Evolutionary conservation across 1,140 invertebrate genomes (phyloP).

Genomic region (Aplysia californica): DNA sequence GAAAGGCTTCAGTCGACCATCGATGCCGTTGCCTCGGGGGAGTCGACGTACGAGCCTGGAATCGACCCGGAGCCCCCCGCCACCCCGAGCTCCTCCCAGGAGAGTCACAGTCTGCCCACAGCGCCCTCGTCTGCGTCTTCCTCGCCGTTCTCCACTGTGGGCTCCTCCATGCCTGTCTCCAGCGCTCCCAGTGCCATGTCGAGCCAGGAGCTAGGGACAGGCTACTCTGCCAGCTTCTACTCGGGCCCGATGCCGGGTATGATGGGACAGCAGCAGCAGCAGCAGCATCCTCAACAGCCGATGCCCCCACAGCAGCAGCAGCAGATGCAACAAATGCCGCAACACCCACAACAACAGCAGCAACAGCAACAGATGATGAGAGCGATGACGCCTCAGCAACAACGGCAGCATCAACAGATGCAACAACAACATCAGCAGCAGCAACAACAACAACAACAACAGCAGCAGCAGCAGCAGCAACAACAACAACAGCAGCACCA

Average conservation of each 20-base stretch:
- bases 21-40: constrained; percentile 25
- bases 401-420: neutral
- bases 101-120: constrained; percentile 4
- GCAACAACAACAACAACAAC: neutral
- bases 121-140: neutral
- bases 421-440: neutral
- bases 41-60: constrained; percentile 12
- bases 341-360: constrained; percentile 7
- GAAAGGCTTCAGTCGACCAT: constrained; percentile 26
- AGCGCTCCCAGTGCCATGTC: too few relatives aligned
- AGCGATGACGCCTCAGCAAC: neutral
- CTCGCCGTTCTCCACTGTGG: too few relatives aligned
- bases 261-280: neutral
- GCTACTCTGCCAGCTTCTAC: too few relatives aligned
- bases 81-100: neutral
- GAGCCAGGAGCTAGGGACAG: too few relatives aligned
- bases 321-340: neutral
- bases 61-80: neutral
- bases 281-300: neutral
- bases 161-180: too few relatives aligned
- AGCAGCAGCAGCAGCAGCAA: neutral
- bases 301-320: neutral
- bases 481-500: neutral
- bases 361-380: neutral
- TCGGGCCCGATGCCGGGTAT: too few relatives aligned